phyloP scores from a whole-genome alignment of 2,113 vertebrate species.

The Gambusia affinis region DNA sequence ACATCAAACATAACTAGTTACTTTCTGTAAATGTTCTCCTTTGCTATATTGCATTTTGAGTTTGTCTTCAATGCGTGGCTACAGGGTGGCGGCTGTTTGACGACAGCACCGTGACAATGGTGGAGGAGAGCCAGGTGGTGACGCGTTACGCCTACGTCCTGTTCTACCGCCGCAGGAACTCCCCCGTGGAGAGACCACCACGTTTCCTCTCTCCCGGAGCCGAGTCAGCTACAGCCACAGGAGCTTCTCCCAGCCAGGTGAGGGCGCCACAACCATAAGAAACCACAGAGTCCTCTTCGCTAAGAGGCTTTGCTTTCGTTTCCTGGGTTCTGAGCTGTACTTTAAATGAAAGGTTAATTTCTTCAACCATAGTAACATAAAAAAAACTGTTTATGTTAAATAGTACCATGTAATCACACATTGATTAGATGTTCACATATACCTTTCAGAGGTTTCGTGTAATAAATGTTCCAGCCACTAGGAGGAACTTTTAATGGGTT shows the following conservation, averaged over 20 bases:
- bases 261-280: constrained; percentile 57
- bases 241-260: constrained; percentile 93
- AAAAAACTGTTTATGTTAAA: too few species aligned
- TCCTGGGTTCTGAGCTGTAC: background rate
- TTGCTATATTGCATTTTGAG: background rate
- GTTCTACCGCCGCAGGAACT: constrained; percentile 96
- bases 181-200: constrained; percentile 93
- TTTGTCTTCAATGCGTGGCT: background rate
- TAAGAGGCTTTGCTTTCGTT: background rate
- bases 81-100: constrained; percentile 97
- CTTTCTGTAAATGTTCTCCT: too few species aligned
- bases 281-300: background rate
- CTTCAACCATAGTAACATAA: too few species aligned
- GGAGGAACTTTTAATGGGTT: background rate
- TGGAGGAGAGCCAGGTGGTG: constrained; percentile 97
- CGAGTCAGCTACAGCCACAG: constrained; percentile 80
- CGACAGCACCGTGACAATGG: constrained; percentile 95
- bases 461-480: background rate
- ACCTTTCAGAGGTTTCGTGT: too few species aligned
- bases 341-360: too few species aligned
- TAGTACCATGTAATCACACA: too few species aligned
- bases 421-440: too few species aligned
- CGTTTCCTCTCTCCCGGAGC: constrained; percentile 80
- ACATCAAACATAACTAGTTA: background rate
- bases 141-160: constrained; percentile 96